Conservation (phyloP, 2,888 invertebrate species). For the Lamellibrachia columna region DNA sequence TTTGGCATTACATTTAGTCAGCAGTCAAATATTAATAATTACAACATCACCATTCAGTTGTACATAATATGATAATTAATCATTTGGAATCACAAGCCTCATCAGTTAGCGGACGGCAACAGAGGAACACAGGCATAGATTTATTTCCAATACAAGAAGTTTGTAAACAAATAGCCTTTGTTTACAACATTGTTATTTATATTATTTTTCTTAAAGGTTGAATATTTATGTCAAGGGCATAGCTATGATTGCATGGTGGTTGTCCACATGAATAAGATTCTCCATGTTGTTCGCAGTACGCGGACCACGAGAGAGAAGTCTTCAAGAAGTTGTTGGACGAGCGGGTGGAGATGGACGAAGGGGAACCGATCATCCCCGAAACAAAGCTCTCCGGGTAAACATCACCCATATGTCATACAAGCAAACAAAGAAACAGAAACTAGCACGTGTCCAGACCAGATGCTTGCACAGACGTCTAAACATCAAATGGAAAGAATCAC, state of each 20-base stretch:
- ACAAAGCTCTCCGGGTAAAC: constrained; percentile 31
- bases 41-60: background rate
- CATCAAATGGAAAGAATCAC: too few relatives aligned
- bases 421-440: too few relatives aligned
- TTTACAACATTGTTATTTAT: too few relatives aligned
- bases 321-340: constrained; percentile 30
- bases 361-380: constrained; percentile 25
- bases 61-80: background rate
- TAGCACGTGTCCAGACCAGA: too few relatives aligned
- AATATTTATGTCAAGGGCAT: background rate
- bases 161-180: background rate
- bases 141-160: background rate
- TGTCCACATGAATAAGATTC: background rate
- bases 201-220: too few relatives aligned
- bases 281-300: constrained; percentile 26
- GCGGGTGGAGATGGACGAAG: constrained; percentile 26
- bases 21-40: background rate
- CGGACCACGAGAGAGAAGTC: constrained; percentile 33
- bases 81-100: background rate
- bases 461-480: too few relatives aligned
- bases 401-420: background rate
- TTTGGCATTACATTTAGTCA: too few relatives aligned
- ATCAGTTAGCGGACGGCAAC: too few relatives aligned
- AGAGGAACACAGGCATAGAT: background rate
- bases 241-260: background rate